These are phyloP conservation scores for Nephrotoma flavescens DNA, from an alignment of 2,888 invertebrate genomes.

Conservation along the genomic window DNA sequence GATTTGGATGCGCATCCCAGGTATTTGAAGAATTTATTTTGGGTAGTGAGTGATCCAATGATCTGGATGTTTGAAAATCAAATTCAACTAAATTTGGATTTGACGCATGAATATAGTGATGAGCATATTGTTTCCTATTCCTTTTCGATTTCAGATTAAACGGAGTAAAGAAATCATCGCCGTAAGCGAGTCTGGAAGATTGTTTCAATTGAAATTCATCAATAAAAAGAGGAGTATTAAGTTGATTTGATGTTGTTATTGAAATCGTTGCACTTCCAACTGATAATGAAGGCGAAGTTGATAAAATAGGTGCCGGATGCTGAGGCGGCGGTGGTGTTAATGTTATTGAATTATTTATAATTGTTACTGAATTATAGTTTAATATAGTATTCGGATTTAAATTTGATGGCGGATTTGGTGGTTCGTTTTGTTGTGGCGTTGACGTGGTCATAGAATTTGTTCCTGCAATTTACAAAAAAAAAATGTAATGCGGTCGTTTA, in stretches of 20 bases:
- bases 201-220: background rate
- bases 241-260: background rate
- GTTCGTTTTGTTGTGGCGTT: background rate
- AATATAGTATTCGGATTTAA: background rate
- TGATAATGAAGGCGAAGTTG: slow-evolving; percentile 5
- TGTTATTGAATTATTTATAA: background rate
- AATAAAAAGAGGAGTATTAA: background rate
- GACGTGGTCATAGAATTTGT: slow-evolving; percentile 20
- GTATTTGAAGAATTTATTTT: slow-evolving; percentile 32
- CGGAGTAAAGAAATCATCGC: background rate
- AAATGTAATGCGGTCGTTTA: background rate
- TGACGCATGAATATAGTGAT: slow-evolving; percentile 52
- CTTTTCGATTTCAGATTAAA: slow-evolving; percentile 18
- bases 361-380: slow-evolving; percentile 8
- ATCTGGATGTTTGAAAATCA: slow-evolving; percentile 34
- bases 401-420: background rate
- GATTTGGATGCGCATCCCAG: slow-evolving; percentile 37
- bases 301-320: background rate
- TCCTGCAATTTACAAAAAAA: slow-evolving; percentile 6
- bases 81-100: slow-evolving; percentile 54
- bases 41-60: slow-evolving; percentile 26
- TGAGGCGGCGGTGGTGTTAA: background rate
- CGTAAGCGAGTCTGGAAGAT: background rate
- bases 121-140: slow-evolving; percentile 34
- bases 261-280: background rate